Conservation (phyloP, 2,888 invertebrate species). For the Heliconius erato region DNA sequence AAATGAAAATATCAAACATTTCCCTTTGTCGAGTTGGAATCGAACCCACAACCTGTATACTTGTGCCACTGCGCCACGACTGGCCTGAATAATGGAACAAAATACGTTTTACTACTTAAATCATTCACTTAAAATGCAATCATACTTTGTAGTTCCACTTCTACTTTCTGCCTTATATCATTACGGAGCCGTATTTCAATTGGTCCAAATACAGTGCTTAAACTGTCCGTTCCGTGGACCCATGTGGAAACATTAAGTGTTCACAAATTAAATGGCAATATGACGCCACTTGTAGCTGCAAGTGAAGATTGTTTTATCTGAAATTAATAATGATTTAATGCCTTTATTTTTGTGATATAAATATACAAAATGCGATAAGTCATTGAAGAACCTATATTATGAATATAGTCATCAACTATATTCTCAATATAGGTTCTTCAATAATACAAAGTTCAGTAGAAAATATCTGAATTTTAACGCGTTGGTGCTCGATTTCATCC, state of each 20-base stretch:
- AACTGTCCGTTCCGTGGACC: slow-evolving; percentile 5
- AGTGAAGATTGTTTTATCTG: not conserved
- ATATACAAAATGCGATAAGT: not conserved
- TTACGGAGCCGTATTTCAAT: slow-evolving; percentile 6
- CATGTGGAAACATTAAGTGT: slow-evolving; percentile 11
- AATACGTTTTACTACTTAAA: not conserved
- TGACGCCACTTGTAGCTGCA: not conserved
- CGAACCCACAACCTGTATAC: no score
- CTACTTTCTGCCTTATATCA: not conserved
- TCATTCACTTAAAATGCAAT: slow-evolving; percentile 3
- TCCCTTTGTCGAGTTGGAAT: no score
- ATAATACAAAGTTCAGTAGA: no score
- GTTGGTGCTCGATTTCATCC: no score
- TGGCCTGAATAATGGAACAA: not conserved
- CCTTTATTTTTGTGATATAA: not conserved
- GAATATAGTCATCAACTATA: no score
- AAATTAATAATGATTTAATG: not conserved
- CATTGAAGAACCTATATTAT: no score
- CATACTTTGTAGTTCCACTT: not conserved
- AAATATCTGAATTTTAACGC: no score
- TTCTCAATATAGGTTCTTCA: no score
- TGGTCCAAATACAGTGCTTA: not conserved
- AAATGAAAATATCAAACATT: no score
- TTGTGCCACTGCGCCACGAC: no score
- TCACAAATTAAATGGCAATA: slow-evolving; percentile 13